Conservation (phyloP, 2,888 invertebrate species). For the Anticlea derivata region DNA sequence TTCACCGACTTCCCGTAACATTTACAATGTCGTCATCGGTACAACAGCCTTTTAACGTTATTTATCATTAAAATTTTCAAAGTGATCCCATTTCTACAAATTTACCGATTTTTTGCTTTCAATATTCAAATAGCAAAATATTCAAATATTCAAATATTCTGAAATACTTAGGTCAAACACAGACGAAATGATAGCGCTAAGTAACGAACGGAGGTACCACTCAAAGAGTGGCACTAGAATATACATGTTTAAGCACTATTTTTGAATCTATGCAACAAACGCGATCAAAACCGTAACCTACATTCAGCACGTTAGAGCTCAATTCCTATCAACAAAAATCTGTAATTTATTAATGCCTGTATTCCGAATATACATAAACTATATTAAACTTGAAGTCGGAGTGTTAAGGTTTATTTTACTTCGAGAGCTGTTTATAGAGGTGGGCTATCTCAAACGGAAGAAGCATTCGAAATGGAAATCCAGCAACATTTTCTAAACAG, state of each 20-base stretch:
- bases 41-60: no score
- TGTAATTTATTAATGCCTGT: background rate
- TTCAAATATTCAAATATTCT: constrained; percentile 23
- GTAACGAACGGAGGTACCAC: background rate
- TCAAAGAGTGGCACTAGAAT: background rate
- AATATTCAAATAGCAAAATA: constrained; percentile 31
- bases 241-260: background rate
- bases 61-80: background rate
- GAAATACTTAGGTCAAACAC: constrained; percentile 30
- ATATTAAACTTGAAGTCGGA: background rate
- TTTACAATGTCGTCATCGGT: no score
- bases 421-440: background rate
- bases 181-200: constrained; percentile 7
- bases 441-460: constrained; percentile 3
- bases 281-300: background rate
- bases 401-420: background rate
- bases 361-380: background rate
- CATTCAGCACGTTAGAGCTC: background rate
- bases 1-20: no score
- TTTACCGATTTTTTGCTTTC: constrained; percentile 19
- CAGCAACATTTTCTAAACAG: constrained; percentile 55
- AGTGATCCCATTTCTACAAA: constrained; percentile 4
- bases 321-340: background rate
- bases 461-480: constrained; percentile 44
- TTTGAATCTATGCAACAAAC: background rate